A percentile compares a stretch with the other conserved stretches of the same genome.
These are phyloP conservation scores for Sarcophaga peregrina DNA, from an alignment of 1,140 invertebrate species.

Conservation along the genomic window DNA sequence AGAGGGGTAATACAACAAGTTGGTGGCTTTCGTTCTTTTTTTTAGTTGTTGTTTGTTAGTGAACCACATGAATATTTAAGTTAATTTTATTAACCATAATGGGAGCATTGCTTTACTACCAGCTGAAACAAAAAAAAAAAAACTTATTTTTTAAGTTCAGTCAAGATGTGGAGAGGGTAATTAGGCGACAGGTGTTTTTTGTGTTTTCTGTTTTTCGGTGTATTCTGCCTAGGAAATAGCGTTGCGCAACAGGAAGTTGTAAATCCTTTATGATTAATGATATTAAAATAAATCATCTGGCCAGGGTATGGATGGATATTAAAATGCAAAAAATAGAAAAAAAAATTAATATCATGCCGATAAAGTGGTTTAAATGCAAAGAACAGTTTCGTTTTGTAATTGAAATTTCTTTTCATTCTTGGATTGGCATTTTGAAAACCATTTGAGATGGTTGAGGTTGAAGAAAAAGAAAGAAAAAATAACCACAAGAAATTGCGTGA, in stretches of 20 bases:
- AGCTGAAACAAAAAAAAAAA: neutral
- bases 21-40: neutral
- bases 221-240: neutral
- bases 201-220: neutral
- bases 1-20: neutral
- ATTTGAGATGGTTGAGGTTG: too few species aligned
- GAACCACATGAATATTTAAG: neutral
- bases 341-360: too few species aligned
- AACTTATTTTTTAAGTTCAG: too few species aligned
- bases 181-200: neutral
- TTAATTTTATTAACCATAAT: conserved; percentile 1
- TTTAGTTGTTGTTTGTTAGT: too few species aligned
- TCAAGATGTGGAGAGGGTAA: neutral
- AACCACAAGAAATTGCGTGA: conserved; percentile 29
- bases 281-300: neutral
- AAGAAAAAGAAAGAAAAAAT: neutral
- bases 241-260: neutral
- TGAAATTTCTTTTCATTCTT: too few species aligned
- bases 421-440: too few species aligned
- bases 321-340: too few species aligned
- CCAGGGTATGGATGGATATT: too few species aligned
- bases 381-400: too few species aligned
- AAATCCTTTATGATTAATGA: conserved; percentile 15
- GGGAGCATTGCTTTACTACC: neutral
- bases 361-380: too few species aligned